Conservation (phyloP, 2,888 invertebrate genomes). For the Cloeon dipterum region DNA sequence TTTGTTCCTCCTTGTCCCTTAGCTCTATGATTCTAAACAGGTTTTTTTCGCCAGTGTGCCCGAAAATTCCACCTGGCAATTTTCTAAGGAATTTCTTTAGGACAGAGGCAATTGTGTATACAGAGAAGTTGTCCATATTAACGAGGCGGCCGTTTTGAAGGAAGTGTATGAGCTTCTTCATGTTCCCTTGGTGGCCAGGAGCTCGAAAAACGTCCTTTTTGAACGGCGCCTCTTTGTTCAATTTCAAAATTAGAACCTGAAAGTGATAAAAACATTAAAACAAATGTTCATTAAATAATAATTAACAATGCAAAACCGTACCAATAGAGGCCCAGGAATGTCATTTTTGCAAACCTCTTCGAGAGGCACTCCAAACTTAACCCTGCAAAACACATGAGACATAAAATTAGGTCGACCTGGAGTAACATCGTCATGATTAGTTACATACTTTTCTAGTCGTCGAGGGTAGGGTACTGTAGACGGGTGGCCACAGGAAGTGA, state of each 20-base stretch:
- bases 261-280: slow-evolving; percentile 1
- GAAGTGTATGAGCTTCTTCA: slow-evolving; percentile 83
- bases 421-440: neutral
- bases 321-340: slow-evolving; percentile 78
- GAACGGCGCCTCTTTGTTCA: slow-evolving; percentile 84
- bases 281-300: neutral
- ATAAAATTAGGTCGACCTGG: neutral
- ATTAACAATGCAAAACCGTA: slow-evolving; percentile 20
- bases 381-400: slow-evolving; percentile 23
- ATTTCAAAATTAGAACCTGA: slow-evolving; percentile 73
- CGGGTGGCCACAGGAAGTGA: slow-evolving; percentile 76
- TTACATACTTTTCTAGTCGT: slow-evolving; percentile 45
- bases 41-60: slow-evolving; percentile 70
- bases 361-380: slow-evolving; percentile 80
- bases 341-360: slow-evolving; percentile 89
- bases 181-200: slow-evolving; percentile 83
- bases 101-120: slow-evolving; percentile 95
- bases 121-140: slow-evolving; percentile 85
- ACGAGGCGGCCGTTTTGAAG: slow-evolving; percentile 55
- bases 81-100: slow-evolving; percentile 93
- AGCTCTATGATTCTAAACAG: slow-evolving; percentile 74
- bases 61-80: slow-evolving; percentile 91
- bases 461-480: slow-evolving; percentile 56
- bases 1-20: slow-evolving; percentile 59
- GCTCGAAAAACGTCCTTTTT: slow-evolving; percentile 88